Base-by-base conservation (phyloP, 2,797 vertebrate genomes). In the Acanthopagrus latus region DNA sequence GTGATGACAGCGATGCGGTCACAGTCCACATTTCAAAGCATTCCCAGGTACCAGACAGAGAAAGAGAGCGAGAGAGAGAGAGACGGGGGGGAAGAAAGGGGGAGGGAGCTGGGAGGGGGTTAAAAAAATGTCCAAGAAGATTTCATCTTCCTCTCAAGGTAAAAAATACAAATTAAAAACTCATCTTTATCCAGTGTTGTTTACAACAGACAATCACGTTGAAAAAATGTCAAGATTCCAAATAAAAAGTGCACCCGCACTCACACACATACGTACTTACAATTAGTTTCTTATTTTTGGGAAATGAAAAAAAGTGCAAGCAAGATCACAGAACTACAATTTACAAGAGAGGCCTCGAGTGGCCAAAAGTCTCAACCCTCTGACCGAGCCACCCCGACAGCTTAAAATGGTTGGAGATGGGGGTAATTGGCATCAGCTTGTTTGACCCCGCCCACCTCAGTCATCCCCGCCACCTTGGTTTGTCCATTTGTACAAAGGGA, bases 261-360 rank as follows among this genome's bases (percentile, higher is more conserved):
- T 58, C 89, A 25, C 79, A 64, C 71, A 69, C 81, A 81, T 8
- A 85, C 85, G 78, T 65, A 91, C 90, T 89, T 85, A 89, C 88
- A 92, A 86, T 91, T 88, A 84, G 68, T 83, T 85, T 90, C 75
- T 85, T 86, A 69, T 90, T 92, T 91, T 88, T 84, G 70, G 83
- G 56, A 74, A 86, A 87, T 69, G 0, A 79, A 68, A 70, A 85
- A 74, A 71, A 92, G 88, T 94, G 92, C 93, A 94, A 94, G 93
- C 91, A 94, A 94, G 79, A 94, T 93, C 89, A 94, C 94, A 89
- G 82, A 92, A 94, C 76, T 23, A 89, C 82, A 88, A 91, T 94
- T 86, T 94, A 94, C 93, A 94, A 84, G 76, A 91, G 73, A 79
- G 82, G 78, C 85, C 72, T 7, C 54, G 58, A 83, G 63, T 21